A percentile compares a stretch with the other conserved stretches of the same genome.
Evolutionary conservation across 2,113 vertebrate genomes (phyloP).

Genomic region (Eclectus roratus): DNA sequence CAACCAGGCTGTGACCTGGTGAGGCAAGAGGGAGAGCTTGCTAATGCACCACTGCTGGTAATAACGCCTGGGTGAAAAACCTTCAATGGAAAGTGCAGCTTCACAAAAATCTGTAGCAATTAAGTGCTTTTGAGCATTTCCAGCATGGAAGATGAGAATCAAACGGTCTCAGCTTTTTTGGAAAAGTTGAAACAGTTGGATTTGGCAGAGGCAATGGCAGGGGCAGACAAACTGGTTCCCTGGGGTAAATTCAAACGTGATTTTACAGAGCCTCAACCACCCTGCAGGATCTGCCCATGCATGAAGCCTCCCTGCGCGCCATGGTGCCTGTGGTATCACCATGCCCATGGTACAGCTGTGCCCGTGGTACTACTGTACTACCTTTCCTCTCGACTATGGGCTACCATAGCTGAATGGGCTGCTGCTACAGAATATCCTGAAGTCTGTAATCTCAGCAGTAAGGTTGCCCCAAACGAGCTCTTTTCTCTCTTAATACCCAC

Average conservation of each 20-base stretch:
- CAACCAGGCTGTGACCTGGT: background rate
- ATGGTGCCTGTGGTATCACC: background rate
- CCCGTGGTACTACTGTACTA: background rate
- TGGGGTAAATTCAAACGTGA: background rate
- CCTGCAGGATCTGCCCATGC: background rate
- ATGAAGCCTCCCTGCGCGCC: background rate
- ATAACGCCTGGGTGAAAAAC: background rate
- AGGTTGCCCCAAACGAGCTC: background rate
- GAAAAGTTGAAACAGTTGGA: background rate
- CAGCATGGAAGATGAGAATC: background rate
- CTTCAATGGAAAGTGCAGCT: background rate
- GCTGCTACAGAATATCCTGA: background rate
- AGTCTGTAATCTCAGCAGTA: background rate
- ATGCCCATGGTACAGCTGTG: fast-evolving
- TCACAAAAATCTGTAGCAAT: background rate
- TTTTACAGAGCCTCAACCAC: background rate
- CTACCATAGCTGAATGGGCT: background rate
- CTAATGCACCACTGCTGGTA: background rate
- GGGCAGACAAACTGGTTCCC: background rate
- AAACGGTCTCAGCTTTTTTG: background rate
- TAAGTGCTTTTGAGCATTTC: constrained; percentile 8
- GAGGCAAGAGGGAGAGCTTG: background rate
- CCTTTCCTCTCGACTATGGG: background rate
- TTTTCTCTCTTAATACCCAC: background rate
- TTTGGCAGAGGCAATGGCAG: background rate